Percentiles rank a stretch among this genome's conserved stretches.
Evolutionary conservation across 2,797 vertebrate species (phyloP).

Genomic region (Nasua narica): DNA sequence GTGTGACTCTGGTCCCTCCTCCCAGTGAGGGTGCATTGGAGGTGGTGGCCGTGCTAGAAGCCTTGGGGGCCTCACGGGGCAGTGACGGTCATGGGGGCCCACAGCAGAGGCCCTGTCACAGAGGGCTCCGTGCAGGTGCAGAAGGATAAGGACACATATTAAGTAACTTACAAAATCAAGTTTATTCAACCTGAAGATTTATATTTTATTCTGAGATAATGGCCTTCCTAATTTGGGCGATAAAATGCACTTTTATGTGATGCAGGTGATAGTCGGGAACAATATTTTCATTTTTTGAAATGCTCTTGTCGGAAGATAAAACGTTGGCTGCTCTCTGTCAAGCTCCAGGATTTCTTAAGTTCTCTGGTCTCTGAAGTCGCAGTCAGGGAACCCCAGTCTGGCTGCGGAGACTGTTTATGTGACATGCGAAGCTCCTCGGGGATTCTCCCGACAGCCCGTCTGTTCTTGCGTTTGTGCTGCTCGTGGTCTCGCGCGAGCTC

Average conservation of each 20-base stretch:
- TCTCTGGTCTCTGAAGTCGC: not conserved
- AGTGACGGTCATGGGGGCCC: not conserved
- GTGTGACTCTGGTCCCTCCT: not conserved
- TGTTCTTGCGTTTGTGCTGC: accelerated
- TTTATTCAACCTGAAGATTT: not conserved
- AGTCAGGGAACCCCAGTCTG: not conserved
- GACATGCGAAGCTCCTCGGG: not conserved
- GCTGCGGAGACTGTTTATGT: accelerated
- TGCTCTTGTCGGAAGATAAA: not conserved
- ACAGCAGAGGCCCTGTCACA: not conserved
- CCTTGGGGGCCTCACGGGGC: not conserved
- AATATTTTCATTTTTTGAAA: not conserved
- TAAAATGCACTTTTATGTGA: not conserved
- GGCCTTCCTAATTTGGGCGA: not conserved
- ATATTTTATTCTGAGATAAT: not conserved
- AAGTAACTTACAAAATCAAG: not conserved
- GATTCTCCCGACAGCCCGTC: not conserved
- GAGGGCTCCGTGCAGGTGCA: too few relatives aligned
- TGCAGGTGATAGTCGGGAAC: not conserved
- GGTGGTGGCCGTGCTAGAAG: not conserved
- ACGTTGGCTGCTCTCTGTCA: not conserved
- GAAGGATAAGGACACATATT: accelerated
- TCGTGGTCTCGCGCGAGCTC: too few relatives aligned
- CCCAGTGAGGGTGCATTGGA: accelerated
- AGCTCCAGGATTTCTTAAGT: not conserved